Conservation (phyloP, 2,113 vertebrate species). For the Ardeotis arabs region DNA sequence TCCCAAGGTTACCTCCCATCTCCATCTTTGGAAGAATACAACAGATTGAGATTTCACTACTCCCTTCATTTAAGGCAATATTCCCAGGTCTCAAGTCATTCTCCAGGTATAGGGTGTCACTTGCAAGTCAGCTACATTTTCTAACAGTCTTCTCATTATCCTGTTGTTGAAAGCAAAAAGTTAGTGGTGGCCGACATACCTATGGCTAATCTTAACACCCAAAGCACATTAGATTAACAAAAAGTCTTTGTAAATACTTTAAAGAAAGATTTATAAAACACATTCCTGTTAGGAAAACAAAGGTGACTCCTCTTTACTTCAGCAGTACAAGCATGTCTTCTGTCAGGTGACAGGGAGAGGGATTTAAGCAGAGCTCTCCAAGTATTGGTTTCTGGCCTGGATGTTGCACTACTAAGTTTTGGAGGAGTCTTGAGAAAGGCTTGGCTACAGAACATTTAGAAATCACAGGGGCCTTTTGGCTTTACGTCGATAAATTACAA, state of each 20-base stretch:
- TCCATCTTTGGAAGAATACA: background rate
- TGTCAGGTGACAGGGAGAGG: background rate
- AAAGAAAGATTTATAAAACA: background rate
- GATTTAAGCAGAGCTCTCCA: background rate
- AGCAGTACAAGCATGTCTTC: background rate
- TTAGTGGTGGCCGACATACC: background rate
- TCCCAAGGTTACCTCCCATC: background rate
- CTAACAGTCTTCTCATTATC: background rate
- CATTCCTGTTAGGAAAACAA: background rate
- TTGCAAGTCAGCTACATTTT: background rate
- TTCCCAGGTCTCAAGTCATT: background rate
- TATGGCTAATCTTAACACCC: background rate
- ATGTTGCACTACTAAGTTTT: background rate
- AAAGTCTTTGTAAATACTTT: background rate
- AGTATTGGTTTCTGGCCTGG: background rate
- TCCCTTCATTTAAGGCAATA: background rate
- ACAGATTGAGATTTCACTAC: background rate
- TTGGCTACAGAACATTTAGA: background rate
- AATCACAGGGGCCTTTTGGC: background rate
- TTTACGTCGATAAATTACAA: constrained; percentile 3
- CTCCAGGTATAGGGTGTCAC: background rate
- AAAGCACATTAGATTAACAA: background rate
- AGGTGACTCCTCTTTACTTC: background rate
- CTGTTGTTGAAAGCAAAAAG: background rate
- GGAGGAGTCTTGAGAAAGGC: background rate